A percentile compares a stretch with the other conserved stretches of the same genome.
These are phyloP conservation scores for Oryctes rhinoceros DNA, from an alignment of 1,140 invertebrate species.

Conservation along the genomic window DNA sequence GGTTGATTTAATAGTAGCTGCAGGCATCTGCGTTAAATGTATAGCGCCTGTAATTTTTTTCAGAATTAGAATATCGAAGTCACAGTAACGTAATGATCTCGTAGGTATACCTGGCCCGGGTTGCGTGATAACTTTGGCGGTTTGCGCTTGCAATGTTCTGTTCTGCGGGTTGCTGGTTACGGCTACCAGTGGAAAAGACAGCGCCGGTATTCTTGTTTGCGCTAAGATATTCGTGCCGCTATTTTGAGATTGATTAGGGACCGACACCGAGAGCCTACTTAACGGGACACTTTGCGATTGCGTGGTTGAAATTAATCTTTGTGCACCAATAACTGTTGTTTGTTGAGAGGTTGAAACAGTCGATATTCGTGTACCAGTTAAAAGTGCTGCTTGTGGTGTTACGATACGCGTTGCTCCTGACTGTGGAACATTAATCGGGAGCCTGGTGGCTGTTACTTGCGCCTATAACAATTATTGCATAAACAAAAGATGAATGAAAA, in stretches of 20 bases:
- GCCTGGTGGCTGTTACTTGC: conserved; percentile 54
- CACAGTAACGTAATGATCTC: not conserved
- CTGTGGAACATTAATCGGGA: conserved; percentile 53
- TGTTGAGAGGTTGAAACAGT: conserved; percentile 50
- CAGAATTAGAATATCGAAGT: not conserved
- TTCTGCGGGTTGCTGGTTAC: conserved; percentile 53
- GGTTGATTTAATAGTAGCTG: conserved; percentile 52
- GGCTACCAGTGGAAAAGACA: conserved; percentile 55
- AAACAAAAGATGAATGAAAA: no score
- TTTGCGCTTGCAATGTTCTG: conserved; percentile 52
- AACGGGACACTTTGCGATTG: conserved; percentile 52
- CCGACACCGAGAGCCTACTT: conserved; percentile 51
- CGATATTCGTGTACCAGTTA: conserved; percentile 54
- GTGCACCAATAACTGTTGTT: conserved; percentile 48
- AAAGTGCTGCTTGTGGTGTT: conserved; percentile 48
- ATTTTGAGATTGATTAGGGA: conserved; percentile 47
- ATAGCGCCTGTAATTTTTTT: conserved; percentile 51
- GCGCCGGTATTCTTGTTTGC: conserved; percentile 52
- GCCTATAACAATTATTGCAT: conserved; percentile 45
- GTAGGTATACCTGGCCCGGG: conserved; percentile 48
- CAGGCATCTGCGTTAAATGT: conserved; percentile 55
- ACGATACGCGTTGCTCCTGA: conserved; percentile 51
- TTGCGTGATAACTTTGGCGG: conserved; percentile 57
- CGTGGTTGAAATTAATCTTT: conserved; percentile 52
- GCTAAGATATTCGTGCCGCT: conserved; percentile 49